phyloP scores from a whole-genome alignment of 2,888 invertebrate species.

The Scrobipalpa costella region DNA sequence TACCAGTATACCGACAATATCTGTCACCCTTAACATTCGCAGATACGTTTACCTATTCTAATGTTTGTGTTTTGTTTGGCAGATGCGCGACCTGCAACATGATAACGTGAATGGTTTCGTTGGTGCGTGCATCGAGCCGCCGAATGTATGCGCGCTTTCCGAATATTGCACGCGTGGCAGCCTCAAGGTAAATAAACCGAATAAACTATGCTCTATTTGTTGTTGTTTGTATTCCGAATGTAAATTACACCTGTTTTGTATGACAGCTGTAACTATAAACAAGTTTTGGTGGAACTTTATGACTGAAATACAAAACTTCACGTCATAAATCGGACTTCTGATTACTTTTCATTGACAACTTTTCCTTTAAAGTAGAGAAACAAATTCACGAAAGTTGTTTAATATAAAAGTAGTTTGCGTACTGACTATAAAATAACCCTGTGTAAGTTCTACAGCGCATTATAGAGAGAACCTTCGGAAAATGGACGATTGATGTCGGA shows the following conservation, averaged over 20 bases:
- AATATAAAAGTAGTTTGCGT: no score
- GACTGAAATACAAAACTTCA: neutral
- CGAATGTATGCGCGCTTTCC: slow-evolving; percentile 93
- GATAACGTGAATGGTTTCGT: slow-evolving; percentile 96
- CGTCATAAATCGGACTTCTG: no score
- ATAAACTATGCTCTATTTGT: neutral
- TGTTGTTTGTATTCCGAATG: neutral
- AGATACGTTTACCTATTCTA: neutral
- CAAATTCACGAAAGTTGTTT: no score
- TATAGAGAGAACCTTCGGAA: neutral
- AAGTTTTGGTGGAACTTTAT: neutral
- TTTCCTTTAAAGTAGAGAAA: no score
- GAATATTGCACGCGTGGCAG: slow-evolving; percentile 95
- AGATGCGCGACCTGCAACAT: slow-evolving; percentile 95
- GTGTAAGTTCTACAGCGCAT: neutral
- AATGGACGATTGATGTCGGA: neutral
- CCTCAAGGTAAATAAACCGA: slow-evolving; percentile 85
- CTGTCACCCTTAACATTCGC: neutral
- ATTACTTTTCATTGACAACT: no score
- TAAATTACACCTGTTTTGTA: neutral
- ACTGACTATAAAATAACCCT: no score
- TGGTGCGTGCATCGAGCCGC: slow-evolving; percentile 95
- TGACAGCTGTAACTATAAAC: neutral
- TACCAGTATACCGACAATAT: neutral
- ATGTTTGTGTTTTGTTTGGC: slow-evolving; percentile 28